These are phyloP conservation scores for Gracilinanus agilis DNA, from an alignment of 2,113 vertebrate species.

Conservation along the genomic window DNA sequence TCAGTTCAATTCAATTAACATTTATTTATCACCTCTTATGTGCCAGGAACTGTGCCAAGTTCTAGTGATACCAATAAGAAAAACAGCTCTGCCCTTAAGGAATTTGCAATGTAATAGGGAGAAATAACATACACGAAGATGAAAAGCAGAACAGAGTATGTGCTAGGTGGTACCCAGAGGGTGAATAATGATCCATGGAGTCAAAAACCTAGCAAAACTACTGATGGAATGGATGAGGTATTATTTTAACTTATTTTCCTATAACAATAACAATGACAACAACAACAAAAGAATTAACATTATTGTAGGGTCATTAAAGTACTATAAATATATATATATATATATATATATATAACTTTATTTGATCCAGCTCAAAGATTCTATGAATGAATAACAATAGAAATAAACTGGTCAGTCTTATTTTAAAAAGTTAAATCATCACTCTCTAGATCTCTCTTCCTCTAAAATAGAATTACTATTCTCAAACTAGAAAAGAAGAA, in stretches of 20 bases:
- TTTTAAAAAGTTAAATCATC: slow-evolving; percentile 15
- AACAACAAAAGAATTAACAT: background rate
- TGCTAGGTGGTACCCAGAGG: background rate
- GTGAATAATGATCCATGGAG: background rate
- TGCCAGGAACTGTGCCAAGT: background rate
- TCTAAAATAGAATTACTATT: slow-evolving; percentile 15
- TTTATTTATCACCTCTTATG: background rate
- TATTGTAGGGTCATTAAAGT: background rate
- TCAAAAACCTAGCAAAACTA: background rate
- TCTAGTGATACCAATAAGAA: background rate
- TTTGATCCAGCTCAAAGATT: background rate
- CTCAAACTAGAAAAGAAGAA: background rate
- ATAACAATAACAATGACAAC: background rate
- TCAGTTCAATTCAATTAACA: background rate
- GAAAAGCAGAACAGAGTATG: background rate
- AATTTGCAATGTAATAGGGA: background rate
- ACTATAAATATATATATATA: background rate
- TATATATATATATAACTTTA: background rate
- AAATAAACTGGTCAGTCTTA: slow-evolving; percentile 11
- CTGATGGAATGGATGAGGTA: background rate
- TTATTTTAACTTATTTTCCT: background rate
- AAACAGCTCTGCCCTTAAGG: background rate
- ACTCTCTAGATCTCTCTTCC: slow-evolving; percentile 34
- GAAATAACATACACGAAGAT: background rate
- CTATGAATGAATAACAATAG: slow-evolving; percentile 13